Evolutionary conservation across 2,888 invertebrate species (phyloP).

Genomic region (Drosophila flavopinicola): DNA sequence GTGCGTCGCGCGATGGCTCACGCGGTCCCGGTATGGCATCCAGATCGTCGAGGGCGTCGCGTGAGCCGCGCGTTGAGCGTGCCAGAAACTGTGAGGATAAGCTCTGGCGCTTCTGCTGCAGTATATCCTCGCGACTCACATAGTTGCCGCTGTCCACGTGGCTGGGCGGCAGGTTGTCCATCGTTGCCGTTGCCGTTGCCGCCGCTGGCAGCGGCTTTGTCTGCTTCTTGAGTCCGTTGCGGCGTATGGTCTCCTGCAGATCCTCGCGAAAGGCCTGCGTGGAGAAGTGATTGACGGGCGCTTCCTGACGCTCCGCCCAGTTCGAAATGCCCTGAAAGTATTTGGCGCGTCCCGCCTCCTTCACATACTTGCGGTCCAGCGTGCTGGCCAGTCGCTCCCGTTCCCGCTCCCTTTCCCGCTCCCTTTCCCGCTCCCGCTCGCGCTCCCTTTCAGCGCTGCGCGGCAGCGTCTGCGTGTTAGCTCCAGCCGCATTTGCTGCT

Average conservation of each 20-base stretch:
- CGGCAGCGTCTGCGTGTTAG: slow-evolving; percentile 72
- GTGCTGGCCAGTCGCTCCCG: slow-evolving; percentile 52
- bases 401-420: slow-evolving; percentile 63
- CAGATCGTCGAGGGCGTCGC: slow-evolving; percentile 81
- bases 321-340: slow-evolving; percentile 91
- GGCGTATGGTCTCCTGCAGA: slow-evolving; percentile 83
- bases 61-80: slow-evolving; percentile 80
- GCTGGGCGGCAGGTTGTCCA: slow-evolving; percentile 2
- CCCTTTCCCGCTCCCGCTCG: slow-evolving; percentile 42
- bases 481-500: slow-evolving; percentile 11
- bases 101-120: slow-evolving; percentile 83
- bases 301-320: slow-evolving; percentile 85
- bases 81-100: slow-evolving; percentile 81
- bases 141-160: slow-evolving; percentile 69
- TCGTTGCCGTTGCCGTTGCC: slow-evolving; percentile 17
- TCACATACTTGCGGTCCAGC: slow-evolving; percentile 61
- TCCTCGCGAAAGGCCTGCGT: slow-evolving; percentile 84
- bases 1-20: slow-evolving; percentile 4
- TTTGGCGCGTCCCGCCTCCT: slow-evolving; percentile 84
- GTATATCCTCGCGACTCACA: slow-evolving; percentile 83
- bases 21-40: slow-evolving; percentile 77
- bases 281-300: slow-evolving; percentile 78
- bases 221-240: slow-evolving; percentile 80
- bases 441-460: slow-evolving; percentile 62
- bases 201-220: slow-evolving; percentile 43